Conservation (phyloP, 2,113 vertebrate genomes). For the Anguilla rostrata region DNA sequence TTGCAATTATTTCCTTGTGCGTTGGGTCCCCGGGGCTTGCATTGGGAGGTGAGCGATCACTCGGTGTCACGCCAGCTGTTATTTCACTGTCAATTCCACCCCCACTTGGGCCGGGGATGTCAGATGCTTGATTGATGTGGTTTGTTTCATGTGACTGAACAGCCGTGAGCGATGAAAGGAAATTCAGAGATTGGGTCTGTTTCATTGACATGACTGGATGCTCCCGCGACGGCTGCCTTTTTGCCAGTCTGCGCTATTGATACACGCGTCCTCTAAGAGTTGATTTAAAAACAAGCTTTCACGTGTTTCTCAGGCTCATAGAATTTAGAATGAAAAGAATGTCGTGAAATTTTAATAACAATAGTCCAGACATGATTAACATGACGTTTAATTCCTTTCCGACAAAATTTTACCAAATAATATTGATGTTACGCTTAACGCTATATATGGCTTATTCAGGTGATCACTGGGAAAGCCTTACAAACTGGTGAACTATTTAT, state of each 20-base stretch:
- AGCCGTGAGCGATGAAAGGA: slow-evolving; percentile 7
- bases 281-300: slow-evolving; percentile 5
- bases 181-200: neutral
- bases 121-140: slow-evolving; percentile 10
- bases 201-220: neutral
- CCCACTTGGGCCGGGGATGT: slow-evolving; percentile 2
- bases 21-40: neutral
- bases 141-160: slow-evolving; percentile 24
- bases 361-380: neutral
- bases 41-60: slow-evolving; percentile 18
- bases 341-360: neutral
- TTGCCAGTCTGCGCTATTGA: neutral
- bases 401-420: neutral
- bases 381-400: neutral
- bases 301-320: neutral
- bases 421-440: neutral
- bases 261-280: neutral
- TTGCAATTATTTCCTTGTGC: neutral
- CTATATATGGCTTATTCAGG: neutral
- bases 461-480: neutral
- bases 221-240: neutral
- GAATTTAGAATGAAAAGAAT: neutral
- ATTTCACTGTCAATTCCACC: neutral
- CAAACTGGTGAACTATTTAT: no score
- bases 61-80: slow-evolving; percentile 17